Base-by-base conservation (phyloP, 2,888 invertebrate genomes). In the Coremacera marginata region DNA sequence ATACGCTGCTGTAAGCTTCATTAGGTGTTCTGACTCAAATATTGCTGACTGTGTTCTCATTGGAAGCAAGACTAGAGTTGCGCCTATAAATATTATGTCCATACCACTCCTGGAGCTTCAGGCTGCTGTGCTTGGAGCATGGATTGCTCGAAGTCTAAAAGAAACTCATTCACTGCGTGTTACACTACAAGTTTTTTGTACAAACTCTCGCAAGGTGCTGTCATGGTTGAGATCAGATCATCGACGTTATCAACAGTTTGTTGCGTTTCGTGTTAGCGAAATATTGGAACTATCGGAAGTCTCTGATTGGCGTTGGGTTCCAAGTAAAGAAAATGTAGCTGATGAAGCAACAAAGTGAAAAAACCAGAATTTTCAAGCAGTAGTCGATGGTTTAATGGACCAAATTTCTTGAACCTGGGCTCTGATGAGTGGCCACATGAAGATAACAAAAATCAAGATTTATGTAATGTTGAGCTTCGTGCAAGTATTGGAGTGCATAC, bases 11-110 rank as follows among this genome's bases (percentile, higher is more conserved):
- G 79, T 77, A 22, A 76, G 37, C 9, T 80, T 65, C 19, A 8
- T 81, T 5, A 57, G 77, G 31, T 52, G 63, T 51, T 55, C 67
- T 16, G 62, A 70, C 5, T 68, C 44, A n/a, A 11, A 67, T 11
- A 37, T 37, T 1, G 11, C 34, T 3, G 74, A 75, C 1, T 78
- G 79, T 25, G 65, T 75, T 7, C 49, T 81, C 7, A 49, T 77
- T 44, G 49, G 76, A 1, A 71, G 74, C 2, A 78, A 80, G 78
- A 78, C 78, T 11, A 60, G 78, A 51, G 79, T 79, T 1, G 78
- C 74, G 0, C 79, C 80, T 5, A 22, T 79, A 2, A 79, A 78
- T n/a, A 63, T 72, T 3, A 73, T 78, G 22, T 78, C 73, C 0
- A 34, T 81, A 34, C 79, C 71, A 0, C 79, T 77, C 57, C 72